Percentiles rank a stretch among this genome's conserved stretches.
phyloP scores from a whole-genome alignment of 2,888 invertebrate species.

The Eugnorisma glareosa region DNA sequence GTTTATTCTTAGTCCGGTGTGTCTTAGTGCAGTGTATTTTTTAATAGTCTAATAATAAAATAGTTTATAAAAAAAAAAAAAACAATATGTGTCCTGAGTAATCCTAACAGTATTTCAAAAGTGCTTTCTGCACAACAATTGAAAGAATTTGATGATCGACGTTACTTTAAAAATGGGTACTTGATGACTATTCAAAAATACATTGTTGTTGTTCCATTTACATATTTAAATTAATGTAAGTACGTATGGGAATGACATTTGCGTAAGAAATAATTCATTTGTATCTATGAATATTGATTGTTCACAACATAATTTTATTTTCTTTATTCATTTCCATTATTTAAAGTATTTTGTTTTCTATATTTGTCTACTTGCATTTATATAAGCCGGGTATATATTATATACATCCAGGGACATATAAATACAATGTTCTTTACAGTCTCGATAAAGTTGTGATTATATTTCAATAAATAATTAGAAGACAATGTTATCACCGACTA shows the following conservation, averaged over 20 bases:
- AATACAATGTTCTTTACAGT: neutral
- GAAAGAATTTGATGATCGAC: neutral
- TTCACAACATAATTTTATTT: neutral
- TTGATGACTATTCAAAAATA: slow-evolving; percentile 27
- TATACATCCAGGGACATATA: neutral
- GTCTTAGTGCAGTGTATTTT: slow-evolving; percentile 10
- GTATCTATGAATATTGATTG: slow-evolving; percentile 22
- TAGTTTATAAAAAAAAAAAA: neutral
- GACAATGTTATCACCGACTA: slow-evolving; percentile 10
- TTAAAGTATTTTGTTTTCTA: slow-evolving; percentile 12
- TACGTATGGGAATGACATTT: neutral
- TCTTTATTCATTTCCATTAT: neutral
- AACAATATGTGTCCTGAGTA: neutral
- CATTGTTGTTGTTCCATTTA: slow-evolving; percentile 38
- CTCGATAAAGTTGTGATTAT: slow-evolving; percentile 19
- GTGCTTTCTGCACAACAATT: neutral
- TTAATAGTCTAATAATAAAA: neutral
- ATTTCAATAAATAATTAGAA: slow-evolving; percentile 15
- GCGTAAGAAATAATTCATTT: neutral
- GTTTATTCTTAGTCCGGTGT: slow-evolving; percentile 26
- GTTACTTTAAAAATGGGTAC: neutral
- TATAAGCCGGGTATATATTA: slow-evolving; percentile 4
- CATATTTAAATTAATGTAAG: slow-evolving; percentile 16
- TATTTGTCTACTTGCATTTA: slow-evolving; percentile 15
- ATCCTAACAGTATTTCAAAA: slow-evolving; percentile 5